phyloP scores from a whole-genome alignment of 2,113 vertebrate species.

The Rhinogobius similis region DNA sequence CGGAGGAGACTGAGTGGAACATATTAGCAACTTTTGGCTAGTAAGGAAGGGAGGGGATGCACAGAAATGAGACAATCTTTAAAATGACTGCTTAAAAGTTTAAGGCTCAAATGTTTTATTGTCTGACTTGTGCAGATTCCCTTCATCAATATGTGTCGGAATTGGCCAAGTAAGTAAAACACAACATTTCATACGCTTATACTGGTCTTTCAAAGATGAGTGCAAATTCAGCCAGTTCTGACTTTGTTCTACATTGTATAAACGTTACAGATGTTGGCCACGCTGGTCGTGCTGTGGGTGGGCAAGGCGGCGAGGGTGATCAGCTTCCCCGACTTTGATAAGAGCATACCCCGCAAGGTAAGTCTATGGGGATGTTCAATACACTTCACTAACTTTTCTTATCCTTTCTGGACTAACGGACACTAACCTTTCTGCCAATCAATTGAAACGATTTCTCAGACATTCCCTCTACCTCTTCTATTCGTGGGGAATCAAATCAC shows the following conservation, averaged over 20 bases:
- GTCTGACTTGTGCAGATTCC: slow-evolving; percentile 82
- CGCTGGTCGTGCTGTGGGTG: slow-evolving; percentile 88
- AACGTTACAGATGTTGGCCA: slow-evolving; percentile 92
- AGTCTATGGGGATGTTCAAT: slow-evolving; percentile 4
- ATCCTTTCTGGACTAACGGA: neutral
- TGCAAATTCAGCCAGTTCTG: too few relatives aligned
- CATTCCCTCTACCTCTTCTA: slow-evolving; percentile 95
- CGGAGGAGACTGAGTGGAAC: neutral
- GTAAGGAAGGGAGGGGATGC: neutral
- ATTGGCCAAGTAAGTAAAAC: slow-evolving; percentile 89
- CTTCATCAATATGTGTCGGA: slow-evolving; percentile 92
- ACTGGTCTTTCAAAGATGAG: too few relatives aligned
- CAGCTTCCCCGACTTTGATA: slow-evolving; percentile 89
- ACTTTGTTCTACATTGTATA: neutral
- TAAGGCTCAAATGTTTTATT: neutral
- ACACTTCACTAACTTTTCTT: neutral
- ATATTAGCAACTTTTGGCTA: slow-evolving; percentile 21
- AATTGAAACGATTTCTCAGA: slow-evolving; percentile 69
- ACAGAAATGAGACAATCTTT: neutral
- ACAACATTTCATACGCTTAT: too few relatives aligned
- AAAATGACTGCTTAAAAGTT: neutral
- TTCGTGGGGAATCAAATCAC: slow-evolving; percentile 97
- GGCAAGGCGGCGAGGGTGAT: slow-evolving; percentile 91
- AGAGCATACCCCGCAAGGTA: slow-evolving; percentile 88
- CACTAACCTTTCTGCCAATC: neutral